phyloP scores from a whole-genome alignment of 2,113 vertebrate species.

The Scopus umbretta region DNA sequence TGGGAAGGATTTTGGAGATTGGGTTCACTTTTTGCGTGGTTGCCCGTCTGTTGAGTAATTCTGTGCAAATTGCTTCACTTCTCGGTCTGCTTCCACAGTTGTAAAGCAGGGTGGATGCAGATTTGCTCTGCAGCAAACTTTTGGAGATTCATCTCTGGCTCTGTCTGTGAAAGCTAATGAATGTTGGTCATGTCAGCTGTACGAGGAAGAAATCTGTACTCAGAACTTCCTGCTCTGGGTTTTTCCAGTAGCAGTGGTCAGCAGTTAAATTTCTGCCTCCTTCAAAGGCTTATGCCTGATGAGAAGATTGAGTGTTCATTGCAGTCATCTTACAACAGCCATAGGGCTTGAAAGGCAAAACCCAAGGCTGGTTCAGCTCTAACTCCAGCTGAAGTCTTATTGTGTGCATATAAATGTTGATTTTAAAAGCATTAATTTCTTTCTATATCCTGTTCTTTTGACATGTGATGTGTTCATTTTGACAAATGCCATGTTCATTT shows the following conservation, averaged over 20 bases:
- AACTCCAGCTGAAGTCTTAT: not conserved
- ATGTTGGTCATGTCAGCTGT: not conserved
- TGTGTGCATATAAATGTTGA: not conserved
- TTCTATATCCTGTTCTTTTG: not conserved
- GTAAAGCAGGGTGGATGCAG: not conserved
- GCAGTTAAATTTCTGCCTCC: not conserved
- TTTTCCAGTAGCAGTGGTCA: not conserved
- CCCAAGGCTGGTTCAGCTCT: not conserved
- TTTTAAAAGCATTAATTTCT: not conserved
- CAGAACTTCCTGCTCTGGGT: not conserved
- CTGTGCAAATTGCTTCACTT: not conserved
- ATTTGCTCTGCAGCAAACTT: not conserved
- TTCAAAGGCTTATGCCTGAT: not conserved
- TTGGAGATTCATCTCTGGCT: not conserved
- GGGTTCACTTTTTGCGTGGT: not conserved
- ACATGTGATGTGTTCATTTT: accelerated
- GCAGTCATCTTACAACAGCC: not conserved
- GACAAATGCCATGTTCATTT: not conserved
- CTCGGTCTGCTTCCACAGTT: not conserved
- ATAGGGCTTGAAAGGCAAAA: not conserved
- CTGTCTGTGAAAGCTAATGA: not conserved
- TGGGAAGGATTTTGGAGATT: not conserved
- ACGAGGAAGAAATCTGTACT: not conserved
- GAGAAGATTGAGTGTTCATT: not conserved
- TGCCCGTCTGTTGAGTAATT: not conserved